phyloP scores from a whole-genome alignment of 2,797 vertebrate species.

The Protosalanx chinensis region DNA sequence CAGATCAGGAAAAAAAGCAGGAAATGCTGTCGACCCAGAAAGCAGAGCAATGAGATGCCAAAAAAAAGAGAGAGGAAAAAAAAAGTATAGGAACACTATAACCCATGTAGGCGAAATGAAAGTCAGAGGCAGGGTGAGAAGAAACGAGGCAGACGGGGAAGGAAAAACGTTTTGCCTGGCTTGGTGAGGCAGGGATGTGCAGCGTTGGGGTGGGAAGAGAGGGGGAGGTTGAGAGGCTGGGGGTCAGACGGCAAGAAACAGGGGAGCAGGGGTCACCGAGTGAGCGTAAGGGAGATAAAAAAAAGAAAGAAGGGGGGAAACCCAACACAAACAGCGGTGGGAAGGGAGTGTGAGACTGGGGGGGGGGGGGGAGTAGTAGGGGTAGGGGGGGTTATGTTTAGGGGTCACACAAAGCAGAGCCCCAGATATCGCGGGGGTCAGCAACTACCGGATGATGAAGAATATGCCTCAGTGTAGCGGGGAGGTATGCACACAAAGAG shows the following conservation, averaged over 20 bases:
- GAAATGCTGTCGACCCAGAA: slow-evolving; percentile 39
- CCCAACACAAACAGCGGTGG: slow-evolving; percentile 70
- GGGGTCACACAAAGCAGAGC: slow-evolving; percentile 58
- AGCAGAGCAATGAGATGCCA: slow-evolving; percentile 36
- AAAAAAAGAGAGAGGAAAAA: too few relatives aligned
- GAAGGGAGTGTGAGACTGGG: slow-evolving; percentile 59
- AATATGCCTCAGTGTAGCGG: slow-evolving; percentile 50
- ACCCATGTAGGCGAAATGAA: slow-evolving; percentile 33
- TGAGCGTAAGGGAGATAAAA: slow-evolving; percentile 73
- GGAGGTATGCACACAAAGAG: slow-evolving; percentile 24
- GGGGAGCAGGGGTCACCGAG: slow-evolving; percentile 78
- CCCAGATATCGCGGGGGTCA: slow-evolving; percentile 57
- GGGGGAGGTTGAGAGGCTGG: slow-evolving; percentile 54
- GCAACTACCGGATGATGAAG: slow-evolving; percentile 58
- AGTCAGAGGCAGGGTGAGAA: slow-evolving; percentile 32
- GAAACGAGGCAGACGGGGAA: slow-evolving; percentile 42
- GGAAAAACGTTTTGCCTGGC: slow-evolving; percentile 54
- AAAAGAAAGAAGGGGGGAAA: slow-evolving; percentile 70
- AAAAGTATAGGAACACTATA: slow-evolving; percentile 39
- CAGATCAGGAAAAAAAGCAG: slow-evolving; percentile 32
- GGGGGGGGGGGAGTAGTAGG: slow-evolving; percentile 43
- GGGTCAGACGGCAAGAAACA: slow-evolving; percentile 78
- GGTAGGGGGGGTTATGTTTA: slow-evolving; percentile 49
- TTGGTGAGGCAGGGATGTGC: slow-evolving; percentile 58
- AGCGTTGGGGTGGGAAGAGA: slow-evolving; percentile 58